Conservation (phyloP, 2,888 invertebrate genomes). For the Lottia gigantea region DNA sequence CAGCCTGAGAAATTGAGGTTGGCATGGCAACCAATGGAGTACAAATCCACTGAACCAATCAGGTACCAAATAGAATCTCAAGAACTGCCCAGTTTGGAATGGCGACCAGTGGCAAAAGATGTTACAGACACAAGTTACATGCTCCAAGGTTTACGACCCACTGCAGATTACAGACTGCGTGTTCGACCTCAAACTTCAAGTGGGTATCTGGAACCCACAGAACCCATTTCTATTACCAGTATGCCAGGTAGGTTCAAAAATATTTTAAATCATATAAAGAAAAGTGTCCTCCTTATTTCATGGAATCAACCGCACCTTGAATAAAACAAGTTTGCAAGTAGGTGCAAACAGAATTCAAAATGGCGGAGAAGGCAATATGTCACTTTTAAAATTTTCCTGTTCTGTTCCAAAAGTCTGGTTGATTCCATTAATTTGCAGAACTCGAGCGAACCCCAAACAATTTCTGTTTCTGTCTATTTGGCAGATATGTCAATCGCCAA, state of each 20-base stretch:
- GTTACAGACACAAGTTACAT: constrained; percentile 44
- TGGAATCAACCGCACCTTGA: too few relatives aligned
- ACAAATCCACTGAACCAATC: constrained; percentile 35
- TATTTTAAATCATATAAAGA: too few relatives aligned
- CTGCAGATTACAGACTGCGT: constrained; percentile 91
- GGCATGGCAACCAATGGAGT: constrained; percentile 50
- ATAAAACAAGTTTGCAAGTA: too few relatives aligned
- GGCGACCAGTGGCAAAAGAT: constrained; percentile 59
- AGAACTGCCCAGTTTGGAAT: constrained; percentile 53
- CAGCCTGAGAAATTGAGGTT: constrained; percentile 48
- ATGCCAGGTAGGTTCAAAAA: constrained; percentile 36
- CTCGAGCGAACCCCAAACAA: too few relatives aligned
- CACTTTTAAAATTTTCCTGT: too few relatives aligned
- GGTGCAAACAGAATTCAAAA: too few relatives aligned
- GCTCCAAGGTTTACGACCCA: constrained; percentile 45
- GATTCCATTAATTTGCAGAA: too few relatives aligned
- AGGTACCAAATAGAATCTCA: constrained; percentile 55
- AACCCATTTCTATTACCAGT: constrained; percentile 68
- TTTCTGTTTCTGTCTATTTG: too few relatives aligned
- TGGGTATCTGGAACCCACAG: constrained; percentile 95
- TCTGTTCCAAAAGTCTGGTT: too few relatives aligned
- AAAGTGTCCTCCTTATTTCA: too few relatives aligned
- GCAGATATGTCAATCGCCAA: too few relatives aligned
- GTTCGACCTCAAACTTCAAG: constrained; percentile 95
- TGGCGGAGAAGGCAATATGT: too few relatives aligned